These are phyloP conservation scores for Dendrocincla tyrannina DNA, from an alignment of 2,797 vertebrate species.

Conservation along the genomic window DNA sequence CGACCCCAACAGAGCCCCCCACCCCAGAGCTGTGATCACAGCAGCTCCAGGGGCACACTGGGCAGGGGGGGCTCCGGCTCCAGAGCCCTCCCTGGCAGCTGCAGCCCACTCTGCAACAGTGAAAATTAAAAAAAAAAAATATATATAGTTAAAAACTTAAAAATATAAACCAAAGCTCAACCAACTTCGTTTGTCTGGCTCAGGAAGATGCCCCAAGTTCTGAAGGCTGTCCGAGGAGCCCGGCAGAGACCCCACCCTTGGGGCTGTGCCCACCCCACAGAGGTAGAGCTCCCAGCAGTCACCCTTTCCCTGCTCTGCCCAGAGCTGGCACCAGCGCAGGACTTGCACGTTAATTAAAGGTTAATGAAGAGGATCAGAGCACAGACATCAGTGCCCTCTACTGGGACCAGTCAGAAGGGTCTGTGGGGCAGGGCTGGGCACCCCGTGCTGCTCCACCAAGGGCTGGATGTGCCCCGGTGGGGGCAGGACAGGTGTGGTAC, in stretches of 20 bases:
- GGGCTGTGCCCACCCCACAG: accelerated
- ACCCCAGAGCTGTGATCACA: background rate
- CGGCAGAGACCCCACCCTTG: accelerated
- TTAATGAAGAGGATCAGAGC: constrained; percentile 12
- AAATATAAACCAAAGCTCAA: background rate
- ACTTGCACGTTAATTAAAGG: background rate
- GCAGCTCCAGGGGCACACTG: accelerated
- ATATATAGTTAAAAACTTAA: too few species aligned
- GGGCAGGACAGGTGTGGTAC: accelerated
- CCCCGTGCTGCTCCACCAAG: background rate
- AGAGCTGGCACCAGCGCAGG: background rate
- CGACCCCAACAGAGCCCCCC: background rate
- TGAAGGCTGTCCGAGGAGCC: accelerated
- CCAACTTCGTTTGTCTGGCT: accelerated
- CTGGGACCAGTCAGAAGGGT: constrained; percentile 24
- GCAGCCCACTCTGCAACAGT: background rate
- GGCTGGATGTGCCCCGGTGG: background rate
- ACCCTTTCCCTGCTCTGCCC: accelerated
- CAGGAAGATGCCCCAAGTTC: accelerated
- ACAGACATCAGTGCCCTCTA: constrained; percentile 53
- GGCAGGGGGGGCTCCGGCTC: background rate
- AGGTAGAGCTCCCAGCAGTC: background rate
- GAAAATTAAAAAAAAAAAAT: background rate
- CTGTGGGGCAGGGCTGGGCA: background rate
- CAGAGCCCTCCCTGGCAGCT: too few species aligned